These are phyloP conservation scores for Aphelinus certus DNA, from an alignment of 1,140 invertebrate species.

Conservation along the genomic window DNA sequence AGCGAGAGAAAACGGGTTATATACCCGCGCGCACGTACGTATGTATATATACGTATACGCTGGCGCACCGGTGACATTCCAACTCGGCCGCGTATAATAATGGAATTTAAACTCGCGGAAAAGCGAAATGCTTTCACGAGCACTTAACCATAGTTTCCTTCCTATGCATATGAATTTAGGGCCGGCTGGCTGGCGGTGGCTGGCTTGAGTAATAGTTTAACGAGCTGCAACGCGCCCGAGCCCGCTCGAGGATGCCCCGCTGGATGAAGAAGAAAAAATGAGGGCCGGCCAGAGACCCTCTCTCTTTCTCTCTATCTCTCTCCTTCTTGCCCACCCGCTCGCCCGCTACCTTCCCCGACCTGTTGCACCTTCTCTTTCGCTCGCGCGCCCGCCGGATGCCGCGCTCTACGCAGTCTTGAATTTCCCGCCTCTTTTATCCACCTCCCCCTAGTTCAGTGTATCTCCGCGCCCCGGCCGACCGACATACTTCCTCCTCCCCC, in stretches of 20 bases:
- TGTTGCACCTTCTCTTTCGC: constrained; percentile 44
- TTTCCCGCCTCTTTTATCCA: constrained; percentile 41
- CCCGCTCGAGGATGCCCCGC: constrained; percentile 42
- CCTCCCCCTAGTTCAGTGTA: neutral
- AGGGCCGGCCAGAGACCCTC: no score
- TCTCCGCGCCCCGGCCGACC: constrained; percentile 12
- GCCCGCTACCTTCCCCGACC: constrained; percentile 43
- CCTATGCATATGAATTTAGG: constrained; percentile 51
- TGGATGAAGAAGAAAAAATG: no score
- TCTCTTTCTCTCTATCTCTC: no score
- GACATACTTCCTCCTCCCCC: constrained; percentile 12
- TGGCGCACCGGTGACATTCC: neutral
- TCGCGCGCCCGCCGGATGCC: constrained; percentile 38
- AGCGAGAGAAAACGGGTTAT: no score
- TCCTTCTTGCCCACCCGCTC: no score
- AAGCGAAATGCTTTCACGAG: constrained; percentile 44
- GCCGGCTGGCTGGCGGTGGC: constrained; percentile 32
- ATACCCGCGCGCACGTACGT: no score
- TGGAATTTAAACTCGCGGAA: constrained; percentile 46
- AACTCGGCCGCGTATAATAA: constrained; percentile 43
- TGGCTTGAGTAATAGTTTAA: constrained; percentile 55
- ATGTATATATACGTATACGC: no score
- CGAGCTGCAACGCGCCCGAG: constrained; percentile 35
- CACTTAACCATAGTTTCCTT: constrained; percentile 43
- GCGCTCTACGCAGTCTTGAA: constrained; percentile 57